These are phyloP conservation scores for Scaptomyza tumidula DNA, from an alignment of 2,888 invertebrate species.

Conservation along the genomic window DNA sequence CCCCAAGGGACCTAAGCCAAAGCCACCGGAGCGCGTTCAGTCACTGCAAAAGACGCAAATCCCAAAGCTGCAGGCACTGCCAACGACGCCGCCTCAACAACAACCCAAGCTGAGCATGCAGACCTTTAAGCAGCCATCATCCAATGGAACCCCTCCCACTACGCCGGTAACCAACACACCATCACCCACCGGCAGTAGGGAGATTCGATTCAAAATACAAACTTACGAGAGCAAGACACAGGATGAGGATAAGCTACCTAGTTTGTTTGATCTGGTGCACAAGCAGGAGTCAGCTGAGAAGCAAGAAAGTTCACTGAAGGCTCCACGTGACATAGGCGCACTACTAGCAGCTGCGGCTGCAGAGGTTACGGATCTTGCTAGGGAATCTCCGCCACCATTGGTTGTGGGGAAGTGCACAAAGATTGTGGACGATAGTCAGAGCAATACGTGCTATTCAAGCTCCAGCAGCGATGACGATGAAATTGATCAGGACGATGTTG, in stretches of 20 bases:
- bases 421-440: slow-evolving; percentile 65
- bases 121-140: slow-evolving; percentile 74
- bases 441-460: slow-evolving; percentile 80
- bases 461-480: slow-evolving; percentile 81
- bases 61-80: slow-evolving; percentile 77
- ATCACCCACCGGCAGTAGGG: slow-evolving; percentile 69
- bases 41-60: slow-evolving; percentile 83
- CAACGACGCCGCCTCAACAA: slow-evolving; percentile 68
- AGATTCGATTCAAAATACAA: slow-evolving; percentile 84
- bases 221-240: slow-evolving; percentile 82
- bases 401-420: slow-evolving; percentile 83
- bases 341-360: slow-evolving; percentile 60
- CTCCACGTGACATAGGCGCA: slow-evolving; percentile 53
- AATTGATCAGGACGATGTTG: slow-evolving; percentile 65
- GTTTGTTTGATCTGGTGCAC: slow-evolving; percentile 90
- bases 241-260: slow-evolving; percentile 85
- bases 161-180: slow-evolving; percentile 66
- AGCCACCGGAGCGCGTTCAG: slow-evolving; percentile 83
- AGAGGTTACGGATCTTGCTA: slow-evolving; percentile 53
- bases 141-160: slow-evolving; percentile 47
- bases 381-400: slow-evolving; percentile 71
- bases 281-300: slow-evolving; percentile 86
- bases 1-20: slow-evolving; percentile 82
- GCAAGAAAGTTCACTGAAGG: slow-evolving; percentile 45
- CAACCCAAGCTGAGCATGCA: slow-evolving; percentile 79